A percentile compares a stretch with the other conserved stretches of the same genome.
Evolutionary conservation across 2,113 vertebrate genomes (phyloP).

Genomic region (Semicossyphus pulcher): DNA sequence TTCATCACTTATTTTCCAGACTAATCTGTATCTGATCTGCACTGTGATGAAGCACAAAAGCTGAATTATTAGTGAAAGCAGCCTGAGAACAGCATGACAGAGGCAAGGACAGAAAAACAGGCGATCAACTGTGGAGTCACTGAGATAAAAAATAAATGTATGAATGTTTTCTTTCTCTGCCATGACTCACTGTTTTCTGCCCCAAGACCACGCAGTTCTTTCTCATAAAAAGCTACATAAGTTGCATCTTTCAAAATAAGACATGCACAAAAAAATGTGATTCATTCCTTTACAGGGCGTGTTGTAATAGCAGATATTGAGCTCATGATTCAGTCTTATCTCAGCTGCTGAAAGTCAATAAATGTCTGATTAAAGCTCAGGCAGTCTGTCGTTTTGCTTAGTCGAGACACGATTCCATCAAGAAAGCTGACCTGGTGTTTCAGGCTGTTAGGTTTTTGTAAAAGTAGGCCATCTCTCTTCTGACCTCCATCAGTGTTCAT

Average conservation of each 20-base stretch:
- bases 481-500: slow-evolving; percentile 51
- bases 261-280: neutral
- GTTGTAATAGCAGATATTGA: slow-evolving; percentile 1
- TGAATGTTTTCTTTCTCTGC: slow-evolving; percentile 10
- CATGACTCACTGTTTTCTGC: slow-evolving; percentile 27
- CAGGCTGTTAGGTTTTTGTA: slow-evolving; percentile 30
- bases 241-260: slow-evolving; percentile 8
- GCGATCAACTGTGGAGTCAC: slow-evolving; percentile 15
- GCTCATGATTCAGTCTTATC: neutral
- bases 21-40: slow-evolving; percentile 3
- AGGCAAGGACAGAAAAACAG: slow-evolving; percentile 6
- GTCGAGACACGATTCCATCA: slow-evolving; percentile 14
- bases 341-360: slow-evolving; percentile 7
- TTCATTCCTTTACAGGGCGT: neutral
- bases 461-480: slow-evolving; percentile 66
- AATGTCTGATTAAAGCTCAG: slow-evolving; percentile 9
- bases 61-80: slow-evolving; percentile 13
- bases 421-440: slow-evolving; percentile 38
- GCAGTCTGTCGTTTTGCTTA: slow-evolving; percentile 9
- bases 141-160: slow-evolving; percentile 6
- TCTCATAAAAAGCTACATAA: neutral
- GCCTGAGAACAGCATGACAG: neutral
- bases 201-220: slow-evolving; percentile 1
- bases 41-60: neutral
- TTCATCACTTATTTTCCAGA: slow-evolving; percentile 12